Evolutionary conservation across 2,797 vertebrate species (phyloP).

Genomic region (Phoeniculus purpureus): DNA sequence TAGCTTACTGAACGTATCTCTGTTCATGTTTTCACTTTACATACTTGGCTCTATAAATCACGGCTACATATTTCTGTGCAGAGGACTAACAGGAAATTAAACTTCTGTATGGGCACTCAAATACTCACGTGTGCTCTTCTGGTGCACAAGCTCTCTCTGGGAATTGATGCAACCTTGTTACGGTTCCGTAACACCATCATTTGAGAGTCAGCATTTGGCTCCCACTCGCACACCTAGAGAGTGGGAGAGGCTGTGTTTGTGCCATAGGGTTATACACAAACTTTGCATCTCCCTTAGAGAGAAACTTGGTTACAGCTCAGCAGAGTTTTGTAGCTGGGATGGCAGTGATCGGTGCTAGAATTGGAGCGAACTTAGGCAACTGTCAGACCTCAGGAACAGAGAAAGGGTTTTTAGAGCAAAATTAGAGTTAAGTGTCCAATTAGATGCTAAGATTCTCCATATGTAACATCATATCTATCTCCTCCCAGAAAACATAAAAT

Average conservation of each 20-base stretch:
- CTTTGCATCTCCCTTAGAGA: background rate
- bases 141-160: background rate
- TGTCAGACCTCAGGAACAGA: background rate
- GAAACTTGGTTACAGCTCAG: background rate
- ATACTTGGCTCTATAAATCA: background rate
- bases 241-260: background rate
- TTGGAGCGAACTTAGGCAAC: background rate
- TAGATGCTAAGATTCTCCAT: background rate
- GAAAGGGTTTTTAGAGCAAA: background rate
- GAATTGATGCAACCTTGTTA: background rate
- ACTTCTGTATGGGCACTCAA: background rate
- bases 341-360: background rate
- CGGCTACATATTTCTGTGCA: background rate
- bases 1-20: background rate
- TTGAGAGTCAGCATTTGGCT: background rate
- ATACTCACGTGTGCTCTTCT: background rate
- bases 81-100: slow-evolving; percentile 12
- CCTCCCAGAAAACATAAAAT: background rate
- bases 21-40: background rate
- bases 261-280: background rate
- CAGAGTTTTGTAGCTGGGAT: background rate
- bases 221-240: background rate
- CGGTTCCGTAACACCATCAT: background rate
- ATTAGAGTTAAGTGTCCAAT: background rate
- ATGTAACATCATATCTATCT: background rate